phyloP scores from a whole-genome alignment of 2,113 vertebrate genomes.

The Solea senegalensis region DNA sequence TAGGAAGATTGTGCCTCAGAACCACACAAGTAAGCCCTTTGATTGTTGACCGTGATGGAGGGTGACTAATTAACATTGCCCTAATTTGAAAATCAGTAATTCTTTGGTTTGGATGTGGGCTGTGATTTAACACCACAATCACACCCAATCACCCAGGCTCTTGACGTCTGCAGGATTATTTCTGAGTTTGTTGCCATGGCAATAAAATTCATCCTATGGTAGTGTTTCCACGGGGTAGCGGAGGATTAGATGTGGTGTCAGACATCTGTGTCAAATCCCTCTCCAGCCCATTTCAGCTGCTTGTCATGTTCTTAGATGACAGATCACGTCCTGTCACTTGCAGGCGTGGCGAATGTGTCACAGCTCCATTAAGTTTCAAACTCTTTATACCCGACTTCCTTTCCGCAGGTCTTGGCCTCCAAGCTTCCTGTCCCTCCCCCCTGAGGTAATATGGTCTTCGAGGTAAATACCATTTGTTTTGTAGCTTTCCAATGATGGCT shows the following conservation, averaged over 20 bases:
- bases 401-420: conserved; percentile 5
- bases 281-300: conserved; percentile 65
- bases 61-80: conserved; percentile 63
- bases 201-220: conserved; percentile 51
- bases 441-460: conserved; percentile 60
- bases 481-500: conserved; percentile 71
- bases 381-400: conserved; percentile 41
- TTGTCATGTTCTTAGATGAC: conserved; percentile 66
- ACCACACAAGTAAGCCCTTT: conserved; percentile 40
- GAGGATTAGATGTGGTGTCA: conserved; percentile 77
- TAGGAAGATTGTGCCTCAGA: conserved; percentile 64
- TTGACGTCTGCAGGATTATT: conserved; percentile 67
- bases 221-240: conserved; percentile 44
- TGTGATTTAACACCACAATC: conserved; percentile 63
- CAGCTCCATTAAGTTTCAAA: conserved; percentile 57
- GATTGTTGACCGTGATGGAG: conserved; percentile 56
- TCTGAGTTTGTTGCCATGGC: conserved; percentile 69
- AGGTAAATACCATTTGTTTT: conserved; percentile 83
- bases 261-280: conserved; percentile 77
- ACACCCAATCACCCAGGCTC: conserved; percentile 65
- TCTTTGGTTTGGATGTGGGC: conserved; percentile 42
- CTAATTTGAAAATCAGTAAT: conserved; percentile 62
- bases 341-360: conserved; percentile 38
- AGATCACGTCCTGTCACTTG: conserved; percentile 61
- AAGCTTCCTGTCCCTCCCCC: conserved; percentile 23